These are phyloP conservation scores for Thripadectes ignobilis DNA, from an alignment of 2,797 vertebrate species.

Conservation along the genomic window DNA sequence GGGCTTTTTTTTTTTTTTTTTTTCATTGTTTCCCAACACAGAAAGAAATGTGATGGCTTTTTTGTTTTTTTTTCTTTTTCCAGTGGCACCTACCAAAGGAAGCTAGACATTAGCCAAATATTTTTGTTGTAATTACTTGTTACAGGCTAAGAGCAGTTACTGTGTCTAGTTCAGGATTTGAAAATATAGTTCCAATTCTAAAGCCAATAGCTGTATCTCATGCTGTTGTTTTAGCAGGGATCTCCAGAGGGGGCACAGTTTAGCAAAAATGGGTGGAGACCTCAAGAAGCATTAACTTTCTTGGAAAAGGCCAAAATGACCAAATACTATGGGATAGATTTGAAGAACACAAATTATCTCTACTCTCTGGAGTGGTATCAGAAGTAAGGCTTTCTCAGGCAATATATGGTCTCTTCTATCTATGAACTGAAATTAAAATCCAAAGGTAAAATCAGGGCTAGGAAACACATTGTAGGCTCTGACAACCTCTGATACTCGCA, in stretches of 20 bases:
- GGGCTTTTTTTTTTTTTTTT: not conserved
- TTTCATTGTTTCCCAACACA: not conserved
- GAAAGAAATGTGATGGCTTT: not conserved
- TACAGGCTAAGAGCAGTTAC: not conserved
- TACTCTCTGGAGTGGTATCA: not conserved
- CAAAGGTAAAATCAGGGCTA: not conserved
- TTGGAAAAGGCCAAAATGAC: not conserved
- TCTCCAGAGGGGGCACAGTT: not conserved
- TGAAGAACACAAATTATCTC: not conserved
- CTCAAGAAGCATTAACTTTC: not conserved
- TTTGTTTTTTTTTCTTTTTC: not conserved
- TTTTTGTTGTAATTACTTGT: not conserved
- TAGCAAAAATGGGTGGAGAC: conserved; percentile 31
- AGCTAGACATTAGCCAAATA: not conserved
- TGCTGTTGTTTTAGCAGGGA: not conserved
- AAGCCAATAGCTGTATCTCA: not conserved
- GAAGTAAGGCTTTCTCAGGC: not conserved
- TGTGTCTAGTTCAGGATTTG: not conserved
- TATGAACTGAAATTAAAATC: not conserved
- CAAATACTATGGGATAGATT: not conserved
- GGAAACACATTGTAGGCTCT: not conserved
- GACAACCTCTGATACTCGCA: not conserved
- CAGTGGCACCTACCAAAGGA: not conserved
- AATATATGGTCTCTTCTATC: not conserved
- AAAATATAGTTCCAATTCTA: not conserved